A percentile compares a stretch with the other conserved stretches of the same genome.
Evolutionary conservation across 1,140 invertebrate species (phyloP).

Genomic region (Andricus grossulariae): DNA sequence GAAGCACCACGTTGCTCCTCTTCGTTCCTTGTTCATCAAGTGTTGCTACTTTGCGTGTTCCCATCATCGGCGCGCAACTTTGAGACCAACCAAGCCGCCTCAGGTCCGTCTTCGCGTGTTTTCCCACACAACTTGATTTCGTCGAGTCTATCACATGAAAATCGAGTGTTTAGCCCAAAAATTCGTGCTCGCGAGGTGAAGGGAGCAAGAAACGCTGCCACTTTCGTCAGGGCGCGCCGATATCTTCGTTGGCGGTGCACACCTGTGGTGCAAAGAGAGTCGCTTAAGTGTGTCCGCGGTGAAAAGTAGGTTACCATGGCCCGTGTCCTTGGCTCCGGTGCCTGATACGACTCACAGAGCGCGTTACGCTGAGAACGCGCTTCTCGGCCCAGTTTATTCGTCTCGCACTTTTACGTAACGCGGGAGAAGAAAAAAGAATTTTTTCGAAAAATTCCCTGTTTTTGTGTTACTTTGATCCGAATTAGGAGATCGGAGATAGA

Average conservation of each 20-base stretch:
- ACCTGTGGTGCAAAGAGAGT: conserved; percentile 37
- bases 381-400: conserved; percentile 51
- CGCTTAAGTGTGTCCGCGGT: conserved; percentile 40
- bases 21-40: background rate
- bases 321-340: conserved; percentile 51
- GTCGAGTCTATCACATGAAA: background rate
- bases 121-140: background rate
- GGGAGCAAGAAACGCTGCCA: conserved; percentile 10
- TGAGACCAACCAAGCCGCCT: background rate
- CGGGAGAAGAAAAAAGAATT: conserved; percentile 5
- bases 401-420: conserved; percentile 53
- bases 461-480: no score
- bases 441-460: no score
- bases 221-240: conserved; percentile 27
- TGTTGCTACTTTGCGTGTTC: background rate
- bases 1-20: background rate
- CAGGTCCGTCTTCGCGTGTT: background rate
- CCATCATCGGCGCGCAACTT: conserved; percentile 20
- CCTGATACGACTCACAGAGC: conserved; percentile 43
- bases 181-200: background rate
- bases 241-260: conserved; percentile 31
- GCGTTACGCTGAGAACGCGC: conserved; percentile 37
- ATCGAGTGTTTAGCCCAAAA: background rate
- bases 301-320: conserved; percentile 50
- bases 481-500: no score